Evolutionary conservation across 2,113 vertebrate species (phyloP), one percentile per base, ranked within the genome.

Genomic region (Ochotona princeps): DNA sequence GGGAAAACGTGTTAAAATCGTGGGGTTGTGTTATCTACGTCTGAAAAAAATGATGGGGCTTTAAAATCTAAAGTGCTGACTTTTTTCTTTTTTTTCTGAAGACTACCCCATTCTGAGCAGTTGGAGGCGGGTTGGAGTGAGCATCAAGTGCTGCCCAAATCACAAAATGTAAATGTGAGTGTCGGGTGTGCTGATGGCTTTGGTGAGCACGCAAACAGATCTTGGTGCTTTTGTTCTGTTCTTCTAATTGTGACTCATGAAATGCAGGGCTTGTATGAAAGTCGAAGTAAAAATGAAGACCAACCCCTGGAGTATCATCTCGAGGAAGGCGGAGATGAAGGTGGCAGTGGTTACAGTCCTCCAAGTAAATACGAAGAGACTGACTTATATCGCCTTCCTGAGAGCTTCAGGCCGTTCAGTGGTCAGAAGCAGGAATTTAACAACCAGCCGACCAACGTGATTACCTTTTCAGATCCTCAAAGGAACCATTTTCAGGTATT

Each of bases 401-500:
- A 97, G 95, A 97, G 98, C 91, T 99, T 98, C 87, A 97, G 98
- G 32, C 98, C 97, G 0, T 98, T 97, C 32, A 98, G 93, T 91
- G 96, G 95, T 80, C 96, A 96, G 69, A 97, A 94, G 83, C 95
- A 98, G 90, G 97, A 97, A 32, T 97, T 98, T 82, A 97, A 65
- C 92, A 97, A 90, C 18, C 98, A 96, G 7, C 97, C 97, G 94
- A 91, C 51, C 90, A 97, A 97, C 90, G 91, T 96, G 66, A 70
- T 97, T 84, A 96, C 81, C 76, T 96, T 98, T 82, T 92, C 98
- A 65, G 97, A 97, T 90, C 54, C 94, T 84, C 75, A 97, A 11
- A 97, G 98, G 38, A 98, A 98, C 61, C 97, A 97, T 92, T 98
- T 98, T 97, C 98, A 99, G 98, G 99, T 99, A 96, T 91, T 95